Conservation (phyloP, 2,888 invertebrate genomes). For the Thera britannica region DNA sequence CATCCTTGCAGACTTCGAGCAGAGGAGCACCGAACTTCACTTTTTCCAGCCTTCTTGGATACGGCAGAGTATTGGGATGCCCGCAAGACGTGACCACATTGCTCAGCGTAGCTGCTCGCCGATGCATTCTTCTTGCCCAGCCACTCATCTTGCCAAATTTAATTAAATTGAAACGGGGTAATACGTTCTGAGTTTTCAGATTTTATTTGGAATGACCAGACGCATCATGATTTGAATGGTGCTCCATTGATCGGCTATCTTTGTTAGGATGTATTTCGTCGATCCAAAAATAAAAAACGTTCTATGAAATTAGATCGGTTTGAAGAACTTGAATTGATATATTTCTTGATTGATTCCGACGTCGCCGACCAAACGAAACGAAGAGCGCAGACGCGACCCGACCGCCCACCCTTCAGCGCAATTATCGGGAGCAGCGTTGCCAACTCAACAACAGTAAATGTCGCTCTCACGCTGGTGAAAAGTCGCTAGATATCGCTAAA, state of each 20-base stretch:
- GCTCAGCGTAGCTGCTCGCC: constrained; percentile 95
- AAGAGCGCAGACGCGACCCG: constrained; percentile 32
- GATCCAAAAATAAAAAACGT: not conserved
- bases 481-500: too few species aligned
- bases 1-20: constrained; percentile 97
- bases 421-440: constrained; percentile 14
- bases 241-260: constrained; percentile 21
- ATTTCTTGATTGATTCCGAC: constrained; percentile 30
- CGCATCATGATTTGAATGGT: constrained; percentile 46
- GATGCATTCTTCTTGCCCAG: constrained; percentile 96
- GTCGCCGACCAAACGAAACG: constrained; percentile 7
- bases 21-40: constrained; percentile 97
- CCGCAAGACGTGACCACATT: constrained; percentile 96
- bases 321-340: constrained; percentile 6
- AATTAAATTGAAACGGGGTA: constrained; percentile 29
- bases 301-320: not conserved
- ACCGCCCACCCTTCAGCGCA: constrained; percentile 33
- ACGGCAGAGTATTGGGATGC: constrained; percentile 91
- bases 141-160: constrained; percentile 88
- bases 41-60: constrained; percentile 94
- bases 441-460: too few species aligned
- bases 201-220: constrained; percentile 31
- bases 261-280: not conserved
- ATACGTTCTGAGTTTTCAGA: constrained; percentile 38
- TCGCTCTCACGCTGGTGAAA: too few species aligned